Conservation (phyloP, 1,140 invertebrate genomes). For the Megathymus violae region DNA sequence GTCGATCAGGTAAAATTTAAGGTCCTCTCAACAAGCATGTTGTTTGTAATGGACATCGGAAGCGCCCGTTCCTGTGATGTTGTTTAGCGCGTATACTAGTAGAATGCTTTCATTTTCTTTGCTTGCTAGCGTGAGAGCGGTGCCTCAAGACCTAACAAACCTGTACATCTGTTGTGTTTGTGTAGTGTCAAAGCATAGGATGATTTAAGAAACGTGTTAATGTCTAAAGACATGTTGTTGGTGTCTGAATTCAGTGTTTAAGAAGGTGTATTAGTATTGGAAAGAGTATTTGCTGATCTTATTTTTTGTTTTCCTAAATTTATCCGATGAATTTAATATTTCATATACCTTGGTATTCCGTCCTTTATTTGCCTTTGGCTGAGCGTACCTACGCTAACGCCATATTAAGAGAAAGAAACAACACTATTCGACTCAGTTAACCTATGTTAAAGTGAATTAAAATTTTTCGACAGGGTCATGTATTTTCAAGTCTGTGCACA, state of each 20-base stretch:
- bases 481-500: conserved; percentile 80
- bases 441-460: not conserved
- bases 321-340: too few relatives aligned
- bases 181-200: conserved; percentile 39
- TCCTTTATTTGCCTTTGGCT: too few relatives aligned
- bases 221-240: conserved; percentile 35
- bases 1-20: conserved; percentile 21
- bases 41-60: conserved; percentile 27
- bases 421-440: too few relatives aligned
- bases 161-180: conserved; percentile 23
- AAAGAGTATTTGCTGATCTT: too few relatives aligned
- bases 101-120: conserved; percentile 1
- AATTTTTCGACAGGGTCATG: conserved; percentile 52
- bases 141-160: too few relatives aligned
- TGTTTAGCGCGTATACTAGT: conserved; percentile 18
- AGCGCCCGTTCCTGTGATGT: conserved; percentile 7
- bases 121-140: conserved; percentile 31
- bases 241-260: too few relatives aligned
- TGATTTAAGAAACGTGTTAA: conserved; percentile 36
- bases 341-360: too few relatives aligned
- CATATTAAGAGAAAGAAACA: too few relatives aligned
- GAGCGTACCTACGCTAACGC: too few relatives aligned
- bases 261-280: too few relatives aligned
- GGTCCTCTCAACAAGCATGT: conserved; percentile 9
- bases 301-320: too few relatives aligned